A percentile compares a stretch with the other conserved stretches of the same genome.
These are phyloP conservation scores for Mycalesis mineus DNA, from an alignment of 2,888 invertebrate genomes.

Conservation along the genomic window DNA sequence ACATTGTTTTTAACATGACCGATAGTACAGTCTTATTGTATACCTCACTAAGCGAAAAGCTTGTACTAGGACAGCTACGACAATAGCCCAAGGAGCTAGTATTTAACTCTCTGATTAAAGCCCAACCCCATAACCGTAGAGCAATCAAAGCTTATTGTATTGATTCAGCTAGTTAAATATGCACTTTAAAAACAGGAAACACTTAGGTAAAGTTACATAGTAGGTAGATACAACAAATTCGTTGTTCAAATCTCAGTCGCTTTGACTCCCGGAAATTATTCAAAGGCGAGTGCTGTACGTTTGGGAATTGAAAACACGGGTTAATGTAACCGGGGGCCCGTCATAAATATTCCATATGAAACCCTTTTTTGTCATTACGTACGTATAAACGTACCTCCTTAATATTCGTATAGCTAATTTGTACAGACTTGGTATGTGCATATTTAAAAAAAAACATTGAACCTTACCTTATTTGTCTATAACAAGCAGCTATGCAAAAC, in stretches of 20 bases:
- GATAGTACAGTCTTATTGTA: too few species aligned
- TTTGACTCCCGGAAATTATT: constrained; percentile 22
- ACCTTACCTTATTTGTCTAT: too few species aligned
- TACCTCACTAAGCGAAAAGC: too few species aligned
- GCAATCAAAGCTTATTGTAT: too few species aligned
- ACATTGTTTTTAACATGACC: too few species aligned
- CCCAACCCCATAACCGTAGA: too few species aligned
- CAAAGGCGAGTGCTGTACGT: constrained; percentile 35
- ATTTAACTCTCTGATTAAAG: too few species aligned
- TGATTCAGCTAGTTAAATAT: too few species aligned
- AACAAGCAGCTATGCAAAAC: too few species aligned
- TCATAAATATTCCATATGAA: constrained; percentile 65
- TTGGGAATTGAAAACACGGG: constrained; percentile 62
- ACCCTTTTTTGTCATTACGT: constrained; percentile 53
- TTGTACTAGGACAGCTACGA: too few species aligned
- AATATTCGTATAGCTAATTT: constrained; percentile 20
- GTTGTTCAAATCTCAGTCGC: constrained; percentile 5
- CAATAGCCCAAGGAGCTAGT: too few species aligned
- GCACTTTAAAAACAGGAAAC: too few species aligned
- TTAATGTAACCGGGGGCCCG: constrained; percentile 55
- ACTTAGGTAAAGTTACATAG: neutral
- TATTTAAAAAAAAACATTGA: neutral
- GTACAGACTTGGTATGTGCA: neutral
- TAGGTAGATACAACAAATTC: neutral
- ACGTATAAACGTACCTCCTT: constrained; percentile 36